These are phyloP conservation scores for Thomomys bottae DNA, from an alignment of 2,113 vertebrate species.

Conservation along the genomic window DNA sequence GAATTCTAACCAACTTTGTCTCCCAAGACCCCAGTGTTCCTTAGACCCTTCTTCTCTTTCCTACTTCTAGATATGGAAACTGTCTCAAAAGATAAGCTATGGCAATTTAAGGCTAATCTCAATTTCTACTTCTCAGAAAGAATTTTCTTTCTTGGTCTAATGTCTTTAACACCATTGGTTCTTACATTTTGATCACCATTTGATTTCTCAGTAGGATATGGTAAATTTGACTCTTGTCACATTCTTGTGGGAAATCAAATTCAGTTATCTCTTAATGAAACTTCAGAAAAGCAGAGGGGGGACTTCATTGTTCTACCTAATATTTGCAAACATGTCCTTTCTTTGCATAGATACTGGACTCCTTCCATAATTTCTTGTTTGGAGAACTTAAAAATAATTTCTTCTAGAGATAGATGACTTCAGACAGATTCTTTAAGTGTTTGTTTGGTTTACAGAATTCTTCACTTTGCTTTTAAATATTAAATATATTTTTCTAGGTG, in stretches of 20 bases:
- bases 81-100: background rate
- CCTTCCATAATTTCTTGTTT: background rate
- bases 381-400: background rate
- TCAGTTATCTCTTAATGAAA: constrained; percentile 25
- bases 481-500: background rate
- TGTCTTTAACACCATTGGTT: constrained; percentile 4
- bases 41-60: background rate
- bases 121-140: background rate
- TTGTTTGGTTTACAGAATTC: background rate
- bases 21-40: background rate
- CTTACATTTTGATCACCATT: background rate
- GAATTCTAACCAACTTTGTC: background rate
- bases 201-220: background rate
- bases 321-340: background rate
- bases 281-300: background rate
- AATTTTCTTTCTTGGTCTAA: background rate
- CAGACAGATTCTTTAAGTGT: background rate
- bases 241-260: background rate
- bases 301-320: background rate
- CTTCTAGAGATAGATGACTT: background rate
- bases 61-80: background rate
- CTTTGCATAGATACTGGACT: background rate
- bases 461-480: constrained; percentile 14
- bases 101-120: background rate
- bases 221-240: background rate